Conservation (phyloP, 1,140 invertebrate species). For the Drepana arcuata region DNA sequence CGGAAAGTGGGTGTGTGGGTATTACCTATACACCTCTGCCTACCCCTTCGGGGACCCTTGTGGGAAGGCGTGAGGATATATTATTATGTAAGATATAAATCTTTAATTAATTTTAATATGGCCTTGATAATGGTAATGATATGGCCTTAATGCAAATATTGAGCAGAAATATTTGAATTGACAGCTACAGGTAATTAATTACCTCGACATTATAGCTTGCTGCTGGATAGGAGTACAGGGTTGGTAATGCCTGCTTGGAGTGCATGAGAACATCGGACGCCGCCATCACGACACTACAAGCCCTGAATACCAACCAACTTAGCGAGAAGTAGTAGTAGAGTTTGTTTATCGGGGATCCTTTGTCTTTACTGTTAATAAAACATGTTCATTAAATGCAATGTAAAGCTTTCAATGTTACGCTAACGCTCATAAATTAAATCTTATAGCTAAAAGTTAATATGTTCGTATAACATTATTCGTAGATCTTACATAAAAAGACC, state of each 20-base stretch:
- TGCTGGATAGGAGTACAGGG: constrained; percentile 20
- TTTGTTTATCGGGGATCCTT: constrained; percentile 17
- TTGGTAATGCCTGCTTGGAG: constrained; percentile 32
- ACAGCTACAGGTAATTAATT: neutral
- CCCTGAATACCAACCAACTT: constrained; percentile 38
- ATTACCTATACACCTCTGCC: neutral
- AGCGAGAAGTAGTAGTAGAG: constrained; percentile 49
- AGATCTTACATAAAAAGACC: too few species aligned
- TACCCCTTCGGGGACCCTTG: neutral
- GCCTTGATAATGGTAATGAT: too few species aligned
- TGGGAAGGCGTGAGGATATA: neutral
- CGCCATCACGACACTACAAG: constrained; percentile 40
- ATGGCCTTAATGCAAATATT: neutral
- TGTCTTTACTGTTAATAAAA: constrained; percentile 15
- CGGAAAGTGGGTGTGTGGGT: too few species aligned
- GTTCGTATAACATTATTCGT: too few species aligned
- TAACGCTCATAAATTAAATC: too few species aligned
- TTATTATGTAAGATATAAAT: neutral
- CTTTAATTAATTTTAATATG: neutral
- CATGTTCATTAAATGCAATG: too few species aligned
- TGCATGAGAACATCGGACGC: constrained; percentile 40
- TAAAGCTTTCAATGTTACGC: too few species aligned
- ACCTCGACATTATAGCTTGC: constrained; percentile 42
- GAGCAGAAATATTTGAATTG: neutral
- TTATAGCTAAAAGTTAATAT: too few species aligned